Conservation (phyloP, 2,797 vertebrate species). For the Eremophila alpestris region DNA sequence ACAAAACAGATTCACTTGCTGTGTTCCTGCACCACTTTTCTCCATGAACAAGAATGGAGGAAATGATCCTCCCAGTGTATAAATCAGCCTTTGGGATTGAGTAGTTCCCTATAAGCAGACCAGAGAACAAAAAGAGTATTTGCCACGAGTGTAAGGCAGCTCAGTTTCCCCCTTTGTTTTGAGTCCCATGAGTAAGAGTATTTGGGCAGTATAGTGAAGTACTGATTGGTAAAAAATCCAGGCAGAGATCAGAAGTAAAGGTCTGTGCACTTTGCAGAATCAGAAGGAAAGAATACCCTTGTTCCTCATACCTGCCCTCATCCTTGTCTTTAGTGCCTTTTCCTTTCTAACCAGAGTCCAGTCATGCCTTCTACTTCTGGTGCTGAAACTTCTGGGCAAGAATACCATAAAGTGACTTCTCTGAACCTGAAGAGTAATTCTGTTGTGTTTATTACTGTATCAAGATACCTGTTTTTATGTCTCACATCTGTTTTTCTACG, state of each 20-base stretch:
- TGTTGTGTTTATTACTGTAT: not conserved
- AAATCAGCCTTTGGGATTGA: not conserved
- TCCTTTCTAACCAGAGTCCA: not conserved
- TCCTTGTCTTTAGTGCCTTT: not conserved
- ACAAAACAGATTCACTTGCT: not conserved
- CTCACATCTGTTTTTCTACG: not conserved
- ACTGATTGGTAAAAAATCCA: not conserved
- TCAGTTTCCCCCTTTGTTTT: not conserved
- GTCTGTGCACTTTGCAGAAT: not conserved
- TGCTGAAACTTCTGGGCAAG: not conserved
- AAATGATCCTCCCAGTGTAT: not conserved
- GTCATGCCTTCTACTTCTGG: not conserved
- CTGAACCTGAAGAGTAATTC: not conserved
- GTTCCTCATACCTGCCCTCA: not conserved
- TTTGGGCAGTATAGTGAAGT: not conserved
- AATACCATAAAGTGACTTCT: not conserved
- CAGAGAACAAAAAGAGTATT: not conserved
- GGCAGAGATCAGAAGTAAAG: not conserved
- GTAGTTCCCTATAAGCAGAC: not conserved
- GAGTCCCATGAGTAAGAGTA: not conserved
- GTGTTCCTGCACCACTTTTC: not conserved
- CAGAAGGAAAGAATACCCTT: not conserved
- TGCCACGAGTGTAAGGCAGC: not conserved
- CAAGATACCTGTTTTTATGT: not conserved
- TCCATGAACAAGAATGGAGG: not conserved